A percentile compares a stretch with the other conserved stretches of the same genome.
Evolutionary conservation across 1,140 invertebrate species (phyloP).

Genomic region (Sarcophaga peregrina): DNA sequence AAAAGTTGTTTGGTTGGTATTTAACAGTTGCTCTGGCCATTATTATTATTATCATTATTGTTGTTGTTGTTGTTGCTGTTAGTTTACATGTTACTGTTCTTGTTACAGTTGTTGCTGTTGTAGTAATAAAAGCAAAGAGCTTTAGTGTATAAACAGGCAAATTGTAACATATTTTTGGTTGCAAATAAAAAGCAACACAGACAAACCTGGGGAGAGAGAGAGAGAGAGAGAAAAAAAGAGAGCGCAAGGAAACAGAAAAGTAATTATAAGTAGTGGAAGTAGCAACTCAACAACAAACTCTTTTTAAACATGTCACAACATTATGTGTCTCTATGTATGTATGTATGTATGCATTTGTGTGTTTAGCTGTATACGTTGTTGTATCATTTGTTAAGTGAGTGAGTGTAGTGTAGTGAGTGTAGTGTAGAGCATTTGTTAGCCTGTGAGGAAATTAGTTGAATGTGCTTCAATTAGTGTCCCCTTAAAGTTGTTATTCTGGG

Average conservation of each 20-base stretch:
- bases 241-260: not conserved
- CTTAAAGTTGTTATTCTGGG: conserved; percentile 37
- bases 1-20: no score
- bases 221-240: no score
- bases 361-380: no score
- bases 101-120: not conserved
- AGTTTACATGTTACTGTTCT: no score
- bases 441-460: conserved; percentile 47
- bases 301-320: not conserved
- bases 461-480: conserved; percentile 45
- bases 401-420: conserved; percentile 40
- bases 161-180: no score
- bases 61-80: no score
- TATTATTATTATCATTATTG: no score
- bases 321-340: not conserved
- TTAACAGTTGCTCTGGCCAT: not conserved
- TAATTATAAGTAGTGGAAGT: not conserved
- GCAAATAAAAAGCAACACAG: not conserved
- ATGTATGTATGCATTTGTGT: not conserved
- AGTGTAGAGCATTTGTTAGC: conserved; percentile 44
- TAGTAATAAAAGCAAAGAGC: not conserved
- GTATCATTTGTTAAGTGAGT: no score
- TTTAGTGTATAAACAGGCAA: not conserved
- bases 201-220: no score
- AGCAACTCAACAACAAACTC: not conserved